Evolutionary conservation across 2,888 invertebrate genomes (phyloP).

Genomic region (Platycheirus rosarum): DNA sequence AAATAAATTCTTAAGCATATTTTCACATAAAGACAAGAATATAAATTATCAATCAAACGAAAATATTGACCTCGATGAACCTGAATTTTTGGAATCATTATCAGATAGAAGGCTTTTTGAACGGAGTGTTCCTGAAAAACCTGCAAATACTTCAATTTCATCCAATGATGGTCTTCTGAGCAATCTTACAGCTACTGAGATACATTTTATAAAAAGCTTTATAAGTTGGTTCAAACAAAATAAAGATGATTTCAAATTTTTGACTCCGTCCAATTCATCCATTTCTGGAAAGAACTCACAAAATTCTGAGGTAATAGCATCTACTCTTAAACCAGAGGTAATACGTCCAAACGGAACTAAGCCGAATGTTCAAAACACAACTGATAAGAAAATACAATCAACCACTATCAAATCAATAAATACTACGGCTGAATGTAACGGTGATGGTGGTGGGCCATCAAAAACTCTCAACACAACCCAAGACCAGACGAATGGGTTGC

Average conservation of each 20-base stretch:
- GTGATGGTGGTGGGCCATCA: neutral
- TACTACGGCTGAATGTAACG: neutral
- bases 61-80: constrained; percentile 5
- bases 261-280: neutral
- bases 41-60: neutral
- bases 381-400: constrained; percentile 4
- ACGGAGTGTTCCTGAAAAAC: constrained; percentile 38
- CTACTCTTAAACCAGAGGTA: neutral
- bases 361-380: neutral
- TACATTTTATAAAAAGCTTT: constrained; percentile 50
- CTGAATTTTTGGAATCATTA: constrained; percentile 8
- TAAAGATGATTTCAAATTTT: constrained; percentile 14
- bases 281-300: neutral
- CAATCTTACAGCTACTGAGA: constrained; percentile 40
- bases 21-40: constrained; percentile 43
- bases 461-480: neutral
- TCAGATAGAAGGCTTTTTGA: constrained; percentile 25
- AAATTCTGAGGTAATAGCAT: neutral
- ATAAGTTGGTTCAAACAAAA: constrained; percentile 57
- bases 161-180: constrained; percentile 12
- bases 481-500: neutral
- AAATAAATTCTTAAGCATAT: constrained; percentile 74
- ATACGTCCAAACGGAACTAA: neutral
- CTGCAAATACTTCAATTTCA: neutral
- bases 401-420: constrained; percentile 2